These are phyloP conservation scores for Megaustenia siamemsis DNA, from an alignment of 2,888 invertebrate genomes.

Conservation along the genomic window DNA sequence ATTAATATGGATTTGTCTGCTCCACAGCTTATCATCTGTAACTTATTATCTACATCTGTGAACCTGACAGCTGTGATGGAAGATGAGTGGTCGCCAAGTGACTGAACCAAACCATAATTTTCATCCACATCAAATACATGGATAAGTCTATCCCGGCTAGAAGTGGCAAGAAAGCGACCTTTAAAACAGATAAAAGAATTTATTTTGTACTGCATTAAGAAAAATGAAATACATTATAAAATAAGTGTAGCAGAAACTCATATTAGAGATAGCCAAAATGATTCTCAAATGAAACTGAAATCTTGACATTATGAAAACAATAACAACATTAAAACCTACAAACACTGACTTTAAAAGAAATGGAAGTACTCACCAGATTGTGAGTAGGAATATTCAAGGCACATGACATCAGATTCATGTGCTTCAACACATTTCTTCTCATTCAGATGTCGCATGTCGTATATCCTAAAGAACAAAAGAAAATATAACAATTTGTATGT, in stretches of 20 bases:
- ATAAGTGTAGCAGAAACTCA: no score
- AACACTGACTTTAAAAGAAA: no score
- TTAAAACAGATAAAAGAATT: not conserved
- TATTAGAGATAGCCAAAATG: no score
- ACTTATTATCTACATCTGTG: conserved; percentile 76
- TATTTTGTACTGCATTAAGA: not conserved
- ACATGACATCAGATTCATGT: conserved; percentile 97
- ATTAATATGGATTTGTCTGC: conserved; percentile 97
- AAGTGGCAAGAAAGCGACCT: conserved; percentile 88
- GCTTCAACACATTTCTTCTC: conserved; percentile 93
- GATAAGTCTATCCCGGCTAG: conserved; percentile 94
- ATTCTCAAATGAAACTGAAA: not conserved
- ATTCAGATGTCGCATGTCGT: conserved; percentile 84
- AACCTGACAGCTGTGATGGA: conserved; percentile 96
- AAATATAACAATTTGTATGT: no score
- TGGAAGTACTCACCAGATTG: conserved; percentile 59
- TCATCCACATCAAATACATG: conserved; percentile 94
- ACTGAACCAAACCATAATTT: conserved; percentile 87
- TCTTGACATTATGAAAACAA: not conserved
- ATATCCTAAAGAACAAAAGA: conserved; percentile 82
- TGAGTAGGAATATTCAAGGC: conserved; percentile 89
- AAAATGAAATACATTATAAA: not conserved
- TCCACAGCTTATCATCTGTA: conserved; percentile 96
- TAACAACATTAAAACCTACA: no score
- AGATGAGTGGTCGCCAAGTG: conserved; percentile 96